Percentiles rank a stretch among this genome's conserved stretches.
Evolutionary conservation across 2,113 vertebrate genomes (phyloP).

Genomic region (Rhipidura dahli): DNA sequence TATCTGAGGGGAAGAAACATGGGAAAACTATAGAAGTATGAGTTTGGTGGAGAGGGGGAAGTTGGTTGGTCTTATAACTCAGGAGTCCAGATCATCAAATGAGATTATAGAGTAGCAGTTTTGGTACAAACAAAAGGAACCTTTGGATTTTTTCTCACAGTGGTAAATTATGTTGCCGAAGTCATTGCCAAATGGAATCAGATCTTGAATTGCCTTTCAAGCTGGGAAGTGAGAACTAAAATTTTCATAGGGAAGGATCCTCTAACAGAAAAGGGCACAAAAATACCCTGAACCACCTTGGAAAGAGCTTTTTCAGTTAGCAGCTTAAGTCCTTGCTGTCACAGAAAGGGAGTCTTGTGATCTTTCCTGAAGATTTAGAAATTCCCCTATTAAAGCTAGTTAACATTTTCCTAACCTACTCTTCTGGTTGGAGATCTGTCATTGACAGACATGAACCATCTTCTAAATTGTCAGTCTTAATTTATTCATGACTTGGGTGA

Average conservation of each 20-base stretch:
- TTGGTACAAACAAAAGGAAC: neutral
- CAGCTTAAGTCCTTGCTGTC: neutral
- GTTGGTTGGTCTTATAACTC: neutral
- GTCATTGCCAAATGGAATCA: neutral
- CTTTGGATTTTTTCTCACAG: neutral
- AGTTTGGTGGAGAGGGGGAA: neutral
- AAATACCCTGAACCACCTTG: neutral
- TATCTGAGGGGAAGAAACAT: rapidly evolving
- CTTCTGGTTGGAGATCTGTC: neutral
- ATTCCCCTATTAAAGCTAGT: neutral
- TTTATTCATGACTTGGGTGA: neutral
- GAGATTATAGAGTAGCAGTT: neutral
- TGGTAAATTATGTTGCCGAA: neutral
- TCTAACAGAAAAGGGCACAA: neutral
- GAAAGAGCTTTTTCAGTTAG: neutral
- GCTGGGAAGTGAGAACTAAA: neutral
- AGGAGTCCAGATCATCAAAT: neutral
- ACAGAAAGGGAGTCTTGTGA: neutral
- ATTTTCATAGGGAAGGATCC: neutral
- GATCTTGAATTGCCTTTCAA: neutral
- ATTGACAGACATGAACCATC: neutral
- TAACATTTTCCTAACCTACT: neutral
- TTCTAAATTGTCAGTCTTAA: neutral
- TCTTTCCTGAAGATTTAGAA: neutral
- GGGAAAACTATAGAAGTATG: neutral